phyloP scores from a whole-genome alignment of 92 coral and sea anemone species.

The Zoanthus gigantus region DNA sequence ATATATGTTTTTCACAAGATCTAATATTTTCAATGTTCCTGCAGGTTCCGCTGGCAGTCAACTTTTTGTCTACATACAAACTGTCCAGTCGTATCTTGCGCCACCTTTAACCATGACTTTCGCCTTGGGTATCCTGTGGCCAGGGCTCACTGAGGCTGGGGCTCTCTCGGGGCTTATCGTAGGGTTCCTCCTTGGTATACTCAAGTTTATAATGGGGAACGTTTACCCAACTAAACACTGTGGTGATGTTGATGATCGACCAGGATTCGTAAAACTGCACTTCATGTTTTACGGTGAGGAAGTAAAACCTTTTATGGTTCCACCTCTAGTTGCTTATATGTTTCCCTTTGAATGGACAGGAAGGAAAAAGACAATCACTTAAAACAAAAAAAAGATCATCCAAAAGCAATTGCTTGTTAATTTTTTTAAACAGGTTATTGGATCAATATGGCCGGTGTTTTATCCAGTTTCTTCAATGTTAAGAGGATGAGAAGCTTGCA shows the following conservation, averaged over 20 bases:
- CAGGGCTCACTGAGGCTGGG: slow-evolving; percentile 89
- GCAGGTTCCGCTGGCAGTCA: slow-evolving; percentile 86
- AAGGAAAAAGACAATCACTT: no score
- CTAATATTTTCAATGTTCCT: not conserved
- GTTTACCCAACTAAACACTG: slow-evolving; percentile 75
- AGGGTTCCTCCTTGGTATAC: slow-evolving; percentile 82
- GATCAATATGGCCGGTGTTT: no score
- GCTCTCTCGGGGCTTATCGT: slow-evolving; percentile 81
- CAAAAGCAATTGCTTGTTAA: no score
- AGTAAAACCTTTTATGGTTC: not conserved
- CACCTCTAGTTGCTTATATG: not conserved
- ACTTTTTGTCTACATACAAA: slow-evolving; percentile 94
- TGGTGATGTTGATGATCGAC: slow-evolving; percentile 83
- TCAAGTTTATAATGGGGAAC: slow-evolving; percentile 87
- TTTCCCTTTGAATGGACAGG: no score
- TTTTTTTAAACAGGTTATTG: no score
- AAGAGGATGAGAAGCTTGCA: no score
- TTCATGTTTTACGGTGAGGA: slow-evolving; percentile 95
- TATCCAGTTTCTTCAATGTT: no score
- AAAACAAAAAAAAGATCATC: no score
- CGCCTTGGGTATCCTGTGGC: slow-evolving; percentile 94
- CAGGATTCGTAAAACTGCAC: slow-evolving; percentile 90
- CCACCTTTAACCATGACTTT: slow-evolving; percentile 95
- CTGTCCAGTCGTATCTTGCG: slow-evolving; percentile 88
- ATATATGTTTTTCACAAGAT: not conserved